These are phyloP conservation scores for Herpetotheres cachinnans DNA, from an alignment of 2,113 vertebrate genomes.

Conservation along the genomic window DNA sequence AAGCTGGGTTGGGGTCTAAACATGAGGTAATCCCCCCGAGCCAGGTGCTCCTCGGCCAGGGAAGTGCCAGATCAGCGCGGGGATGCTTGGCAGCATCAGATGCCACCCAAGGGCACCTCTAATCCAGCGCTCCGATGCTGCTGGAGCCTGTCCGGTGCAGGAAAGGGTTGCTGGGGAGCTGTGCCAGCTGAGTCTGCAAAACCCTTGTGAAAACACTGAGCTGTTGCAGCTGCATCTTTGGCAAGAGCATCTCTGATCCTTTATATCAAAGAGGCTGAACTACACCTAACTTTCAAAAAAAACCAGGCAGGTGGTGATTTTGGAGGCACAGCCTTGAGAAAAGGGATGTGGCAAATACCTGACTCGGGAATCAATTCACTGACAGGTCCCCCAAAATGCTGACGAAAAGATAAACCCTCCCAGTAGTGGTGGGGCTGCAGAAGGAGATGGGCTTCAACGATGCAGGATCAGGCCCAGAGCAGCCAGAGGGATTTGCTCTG, in stretches of 20 bases:
- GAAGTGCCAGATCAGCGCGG: rapidly evolving
- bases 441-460: background rate
- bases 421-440: background rate
- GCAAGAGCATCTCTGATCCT: background rate
- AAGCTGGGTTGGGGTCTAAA: background rate
- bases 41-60: background rate
- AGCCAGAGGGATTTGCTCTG: background rate
- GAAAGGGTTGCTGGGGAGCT: background rate
- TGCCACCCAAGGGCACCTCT: background rate
- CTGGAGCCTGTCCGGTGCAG: background rate
- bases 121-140: rapidly evolving
- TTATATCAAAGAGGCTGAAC: background rate
- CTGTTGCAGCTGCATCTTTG: background rate
- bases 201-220: background rate
- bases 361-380: background rate
- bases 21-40: background rate
- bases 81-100: background rate
- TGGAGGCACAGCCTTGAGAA: background rate
- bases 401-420: background rate
- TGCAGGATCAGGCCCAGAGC: background rate
- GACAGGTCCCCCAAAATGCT: background rate
- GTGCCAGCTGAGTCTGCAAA: background rate
- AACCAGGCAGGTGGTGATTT: background rate
- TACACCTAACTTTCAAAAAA: background rate
- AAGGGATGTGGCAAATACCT: background rate